Conservation (phyloP, 2,888 invertebrate species). For the Drosophila birchii region DNA sequence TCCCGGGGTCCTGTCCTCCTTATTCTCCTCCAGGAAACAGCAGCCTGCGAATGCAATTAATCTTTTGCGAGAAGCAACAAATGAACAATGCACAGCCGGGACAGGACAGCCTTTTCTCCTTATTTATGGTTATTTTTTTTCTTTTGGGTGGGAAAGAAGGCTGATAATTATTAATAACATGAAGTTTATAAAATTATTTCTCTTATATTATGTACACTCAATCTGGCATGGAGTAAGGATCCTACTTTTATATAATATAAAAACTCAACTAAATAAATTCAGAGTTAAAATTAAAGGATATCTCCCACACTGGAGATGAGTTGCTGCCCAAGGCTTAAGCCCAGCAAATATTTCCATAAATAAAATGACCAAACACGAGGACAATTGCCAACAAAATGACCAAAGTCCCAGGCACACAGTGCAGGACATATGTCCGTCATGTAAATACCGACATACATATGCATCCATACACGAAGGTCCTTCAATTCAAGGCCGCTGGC, state of each 20-base stretch:
- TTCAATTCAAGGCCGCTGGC: constrained; percentile 67
- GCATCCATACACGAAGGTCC: constrained; percentile 7
- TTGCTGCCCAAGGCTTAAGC: not conserved
- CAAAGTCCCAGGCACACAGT: constrained; percentile 19
- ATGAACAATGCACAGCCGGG: constrained; percentile 17
- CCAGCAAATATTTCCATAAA: constrained; percentile 15
- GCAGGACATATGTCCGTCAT: constrained; percentile 25
- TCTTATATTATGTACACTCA: not conserved
- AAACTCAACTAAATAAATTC: constrained; percentile 9
- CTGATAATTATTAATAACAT: constrained; percentile 3
- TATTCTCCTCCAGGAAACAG: not conserved
- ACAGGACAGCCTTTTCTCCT: not conserved
- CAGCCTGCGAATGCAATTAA: constrained; percentile 38
- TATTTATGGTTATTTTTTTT: not conserved
- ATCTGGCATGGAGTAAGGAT: not conserved
- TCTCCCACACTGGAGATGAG: no score
- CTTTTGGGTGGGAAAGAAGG: not conserved
- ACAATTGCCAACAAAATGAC: constrained; percentile 21
- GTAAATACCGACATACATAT: constrained; percentile 26
- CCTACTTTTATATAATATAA: not conserved
- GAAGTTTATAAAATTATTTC: no score
- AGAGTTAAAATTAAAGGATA: not conserved
- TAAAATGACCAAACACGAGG: constrained; percentile 1
- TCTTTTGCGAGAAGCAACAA: constrained; percentile 34
- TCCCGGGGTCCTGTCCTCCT: constrained; percentile 1